Evolutionary conservation across 2,113 vertebrate species (phyloP), one percentile per base, ranked within the genome.

Genomic region (Nothocercus julius): DNA sequence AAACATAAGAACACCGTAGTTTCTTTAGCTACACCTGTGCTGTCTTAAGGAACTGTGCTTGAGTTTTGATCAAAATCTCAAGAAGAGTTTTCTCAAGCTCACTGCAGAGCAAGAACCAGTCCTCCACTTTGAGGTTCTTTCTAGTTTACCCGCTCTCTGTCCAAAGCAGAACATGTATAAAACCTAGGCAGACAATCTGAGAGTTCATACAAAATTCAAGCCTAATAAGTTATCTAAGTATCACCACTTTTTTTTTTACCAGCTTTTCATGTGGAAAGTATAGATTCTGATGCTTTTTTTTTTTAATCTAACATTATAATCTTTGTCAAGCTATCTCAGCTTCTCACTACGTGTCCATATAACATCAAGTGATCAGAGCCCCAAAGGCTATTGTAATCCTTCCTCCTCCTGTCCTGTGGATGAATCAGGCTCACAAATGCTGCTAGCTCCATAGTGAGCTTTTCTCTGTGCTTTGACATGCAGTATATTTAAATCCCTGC

Each of bases 101-200:
- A 1, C 11, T 62, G 7, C 6, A 80, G 9, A 88, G 34, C 34
- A 38, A 4, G 21, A 58, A 11, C 0, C 2, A 2, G 19, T n/a
- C 34, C 36, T 68, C 18, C 15, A 2, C 3, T 68, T 85, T 76
- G 74, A 34, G 36, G 14, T 11, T 44, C 14, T 30, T 66, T 81
- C 30, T 38, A 58, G 54, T 32, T 58, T 32, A 40, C 28, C 27
- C n/a, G 0, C 2, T 42, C 5, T 5, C 3, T 10, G 16, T 28
- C 2, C 5, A 59, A 54, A 58, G 36, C n/a, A 75, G 13, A 64
- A 24, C 1, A 17, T 1, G 5, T 51, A 10, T 13, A n/a, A 77
- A 81, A 42, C 34, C 49, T 47, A 27, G 16, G 32, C 53, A 40
- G 42, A 64, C 11, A 6, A 24, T 40, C 10, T 49, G 15, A 69